Evolutionary conservation across 2,888 invertebrate species (phyloP).

Genomic region (Dinocampus coccinellae): DNA sequence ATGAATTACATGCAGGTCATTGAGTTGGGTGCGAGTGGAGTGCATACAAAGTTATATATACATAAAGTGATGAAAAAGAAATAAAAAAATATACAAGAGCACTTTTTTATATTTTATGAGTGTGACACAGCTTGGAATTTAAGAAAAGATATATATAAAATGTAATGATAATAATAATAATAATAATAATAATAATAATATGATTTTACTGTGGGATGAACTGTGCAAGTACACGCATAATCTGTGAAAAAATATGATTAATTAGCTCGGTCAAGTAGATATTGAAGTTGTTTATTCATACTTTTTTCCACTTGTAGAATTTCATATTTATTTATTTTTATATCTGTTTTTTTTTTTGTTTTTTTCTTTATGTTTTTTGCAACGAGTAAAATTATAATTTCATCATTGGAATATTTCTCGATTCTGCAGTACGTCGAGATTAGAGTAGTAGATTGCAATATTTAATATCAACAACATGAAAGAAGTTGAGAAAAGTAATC

Average conservation of each 20-base stretch:
- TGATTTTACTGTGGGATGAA: background rate
- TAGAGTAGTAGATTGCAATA: background rate
- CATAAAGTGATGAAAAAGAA: background rate
- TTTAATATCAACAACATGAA: background rate
- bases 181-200: too few species aligned
- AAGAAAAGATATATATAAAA: too few species aligned
- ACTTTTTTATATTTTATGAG: background rate
- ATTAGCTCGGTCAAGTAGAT: background rate
- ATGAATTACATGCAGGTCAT: too few species aligned
- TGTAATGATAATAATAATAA: too few species aligned
- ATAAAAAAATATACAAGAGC: background rate
- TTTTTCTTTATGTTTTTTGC: background rate
- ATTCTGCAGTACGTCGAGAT: background rate
- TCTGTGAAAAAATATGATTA: background rate
- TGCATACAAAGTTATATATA: background rate
- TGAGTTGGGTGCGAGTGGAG: too few species aligned
- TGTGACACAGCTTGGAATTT: background rate
- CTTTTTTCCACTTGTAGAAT: background rate
- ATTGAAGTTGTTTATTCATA: background rate
- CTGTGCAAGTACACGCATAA: background rate
- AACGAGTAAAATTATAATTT: background rate
- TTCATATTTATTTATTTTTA: background rate
- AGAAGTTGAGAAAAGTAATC: slow-evolving; percentile 15
- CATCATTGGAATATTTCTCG: background rate
- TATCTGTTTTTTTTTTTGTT: too few species aligned